Conservation (phyloP, 35 echinoderm and acorn worm species). For the Chiridota heheva region DNA sequence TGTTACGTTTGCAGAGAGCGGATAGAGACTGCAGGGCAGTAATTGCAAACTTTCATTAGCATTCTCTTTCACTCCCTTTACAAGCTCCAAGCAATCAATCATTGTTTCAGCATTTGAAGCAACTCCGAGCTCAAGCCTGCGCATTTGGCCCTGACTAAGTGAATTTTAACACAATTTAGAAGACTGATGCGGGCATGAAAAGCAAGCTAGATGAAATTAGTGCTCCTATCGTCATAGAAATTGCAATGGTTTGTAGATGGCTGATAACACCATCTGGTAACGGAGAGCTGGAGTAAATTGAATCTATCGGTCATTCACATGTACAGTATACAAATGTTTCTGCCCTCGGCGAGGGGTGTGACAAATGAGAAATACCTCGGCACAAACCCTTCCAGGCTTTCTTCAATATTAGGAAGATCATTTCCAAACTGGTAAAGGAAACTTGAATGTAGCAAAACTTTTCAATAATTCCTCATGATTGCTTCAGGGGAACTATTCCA, state of each 20-base stretch:
- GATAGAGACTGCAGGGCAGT: conserved; percentile 53
- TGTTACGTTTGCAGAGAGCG: no score
- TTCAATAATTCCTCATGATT: conserved; percentile 48
- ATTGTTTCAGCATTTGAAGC: conserved; percentile 43
- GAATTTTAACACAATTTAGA: conserved; percentile 61
- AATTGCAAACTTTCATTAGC: conserved; percentile 64
- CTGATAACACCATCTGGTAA: conserved; percentile 53
- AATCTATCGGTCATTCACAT: conserved; percentile 59
- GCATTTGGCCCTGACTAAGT: conserved; percentile 60
- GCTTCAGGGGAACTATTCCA: conserved; percentile 40
- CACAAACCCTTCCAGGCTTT: conserved; percentile 36
- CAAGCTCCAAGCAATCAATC: conserved; percentile 57
- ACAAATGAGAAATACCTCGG: conserved; percentile 33
- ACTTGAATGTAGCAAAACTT: conserved; percentile 48
- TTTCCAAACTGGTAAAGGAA: conserved; percentile 51
- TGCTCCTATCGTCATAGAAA: conserved; percentile 54
- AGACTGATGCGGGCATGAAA: conserved; percentile 54
- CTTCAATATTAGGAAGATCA: conserved; percentile 51
- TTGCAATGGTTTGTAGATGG: conserved; percentile 53
- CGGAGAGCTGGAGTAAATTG: conserved; percentile 47
- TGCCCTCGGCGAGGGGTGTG: conserved; percentile 42
- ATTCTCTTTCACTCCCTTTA: conserved; percentile 59
- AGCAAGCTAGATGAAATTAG: conserved; percentile 62
- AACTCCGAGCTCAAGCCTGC: conserved; percentile 18
- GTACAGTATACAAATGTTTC: conserved; percentile 41